phyloP scores from a whole-genome alignment of 2,797 vertebrate genomes.

The Schizopygopsis pylzovi region DNA sequence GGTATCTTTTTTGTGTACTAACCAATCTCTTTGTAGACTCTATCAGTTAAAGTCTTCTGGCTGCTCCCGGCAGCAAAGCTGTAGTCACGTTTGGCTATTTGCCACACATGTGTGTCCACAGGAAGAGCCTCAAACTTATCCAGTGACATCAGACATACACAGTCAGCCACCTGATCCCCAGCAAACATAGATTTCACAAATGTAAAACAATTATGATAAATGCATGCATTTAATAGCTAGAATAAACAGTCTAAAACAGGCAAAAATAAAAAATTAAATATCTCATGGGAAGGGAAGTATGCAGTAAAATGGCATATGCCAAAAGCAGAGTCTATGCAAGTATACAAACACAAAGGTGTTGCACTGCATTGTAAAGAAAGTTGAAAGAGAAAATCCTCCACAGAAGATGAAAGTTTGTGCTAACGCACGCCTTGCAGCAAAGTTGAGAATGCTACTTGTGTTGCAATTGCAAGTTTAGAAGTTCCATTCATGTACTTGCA shows the following conservation, averaged over 20 bases:
- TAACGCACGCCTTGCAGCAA: not conserved
- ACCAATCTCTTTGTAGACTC: slow-evolving; percentile 89
- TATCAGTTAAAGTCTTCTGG: slow-evolving; percentile 84
- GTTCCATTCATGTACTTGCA: not conserved
- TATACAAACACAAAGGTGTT: not conserved
- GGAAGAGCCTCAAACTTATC: slow-evolving; percentile 91
- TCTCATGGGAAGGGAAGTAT: not conserved
- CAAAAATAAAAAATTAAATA: not conserved
- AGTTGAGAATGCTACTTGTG: not conserved
- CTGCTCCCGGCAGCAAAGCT: slow-evolving; percentile 67
- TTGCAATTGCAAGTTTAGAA: not conserved
- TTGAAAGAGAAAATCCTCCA: not conserved
- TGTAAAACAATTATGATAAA: slow-evolving; percentile 17
- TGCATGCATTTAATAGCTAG: not conserved
- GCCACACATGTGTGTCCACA: slow-evolving; percentile 93
- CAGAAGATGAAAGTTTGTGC: not conserved
- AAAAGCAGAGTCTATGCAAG: not conserved
- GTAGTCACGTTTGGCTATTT: slow-evolving; percentile 90
- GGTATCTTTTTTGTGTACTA: slow-evolving; percentile 52
- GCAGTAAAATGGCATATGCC: not conserved
- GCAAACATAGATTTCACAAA: not conserved
- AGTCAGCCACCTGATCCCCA: slow-evolving; percentile 88
- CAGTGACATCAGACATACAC: slow-evolving; percentile 92
- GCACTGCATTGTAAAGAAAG: not conserved
- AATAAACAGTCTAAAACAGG: not conserved